Evolutionary conservation across 2,113 vertebrate genomes (phyloP).

Genomic region (Sphaerodactylus townsendi): DNA sequence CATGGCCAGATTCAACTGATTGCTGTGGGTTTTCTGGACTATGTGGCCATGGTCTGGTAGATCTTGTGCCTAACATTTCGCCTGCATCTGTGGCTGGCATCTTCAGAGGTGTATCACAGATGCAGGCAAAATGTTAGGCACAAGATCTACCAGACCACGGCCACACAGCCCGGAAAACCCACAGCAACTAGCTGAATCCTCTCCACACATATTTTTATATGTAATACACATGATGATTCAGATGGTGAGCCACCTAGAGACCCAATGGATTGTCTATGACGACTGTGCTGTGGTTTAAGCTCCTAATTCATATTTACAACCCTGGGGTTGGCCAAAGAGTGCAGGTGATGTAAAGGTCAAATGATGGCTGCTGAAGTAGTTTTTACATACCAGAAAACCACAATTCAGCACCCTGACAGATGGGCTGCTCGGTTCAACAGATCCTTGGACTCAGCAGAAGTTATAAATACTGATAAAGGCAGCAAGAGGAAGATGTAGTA

Average conservation of each 20-base stretch:
- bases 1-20: too few relatives aligned
- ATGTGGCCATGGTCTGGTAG: too few relatives aligned
- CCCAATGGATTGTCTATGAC: constrained; percentile 6
- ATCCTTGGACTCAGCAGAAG: constrained; percentile 71
- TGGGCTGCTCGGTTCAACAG: constrained; percentile 54
- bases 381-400: constrained; percentile 69
- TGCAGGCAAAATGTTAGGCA: too few relatives aligned
- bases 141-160: too few relatives aligned
- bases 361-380: constrained; percentile 60
- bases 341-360: constrained; percentile 36
- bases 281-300: constrained; percentile 16
- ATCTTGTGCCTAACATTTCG: too few relatives aligned
- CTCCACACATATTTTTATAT: not conserved
- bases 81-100: too few relatives aligned
- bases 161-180: too few relatives aligned
- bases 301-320: constrained; percentile 47
- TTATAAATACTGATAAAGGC: constrained; percentile 71
- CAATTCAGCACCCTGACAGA: constrained; percentile 69
- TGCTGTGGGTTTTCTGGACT: too few relatives aligned
- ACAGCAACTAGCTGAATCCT: too few relatives aligned
- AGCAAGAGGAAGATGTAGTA: constrained; percentile 60
- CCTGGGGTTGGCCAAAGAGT: constrained; percentile 46
- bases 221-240: not conserved
- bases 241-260: constrained; percentile 20
- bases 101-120: too few relatives aligned